Evolutionary conservation across 2,888 invertebrate genomes (phyloP), one percentile per base, ranked within the genome.

Genomic region (Pristionchus maxplancki): DNA sequence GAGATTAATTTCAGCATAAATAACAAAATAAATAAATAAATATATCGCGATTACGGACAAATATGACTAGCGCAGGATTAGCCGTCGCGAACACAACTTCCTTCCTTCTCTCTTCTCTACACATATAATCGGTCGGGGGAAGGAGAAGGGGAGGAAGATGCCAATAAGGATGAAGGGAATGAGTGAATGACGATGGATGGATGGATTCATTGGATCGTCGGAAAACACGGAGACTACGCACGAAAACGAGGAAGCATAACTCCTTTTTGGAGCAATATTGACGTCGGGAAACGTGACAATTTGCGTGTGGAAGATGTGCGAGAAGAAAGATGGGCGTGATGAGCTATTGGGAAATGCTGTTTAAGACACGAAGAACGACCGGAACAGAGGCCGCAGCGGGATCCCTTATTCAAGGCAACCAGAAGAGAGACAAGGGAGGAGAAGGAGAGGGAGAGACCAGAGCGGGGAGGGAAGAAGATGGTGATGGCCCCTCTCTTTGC

Each of bases 401-500:
- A 74, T 74, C 78, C 24, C 40, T 44, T 78, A 78, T 78, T 78
- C 78, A 78, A 31, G 24, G 40, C 74, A 24, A 28, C 2, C 74
- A 3, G 11, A 20, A 24, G 44, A 37, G 13, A 37, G 44, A 40
- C n/a, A 48, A 74, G 24, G 44, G n/a, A 44, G 17, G 24, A 40
- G 37, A 37, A 31, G 31, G 67, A 34, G 64, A 17, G 64, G 24
- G 67, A 24, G 67, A 67, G 24, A 44, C 78, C 44, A 78, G 44
- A n/a, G 13, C 37, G 34, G 67, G 28, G n/a, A 28, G 28, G 24
- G 64, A 28, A 64, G 64, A 64, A 67, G 31, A 74, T 40, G 64
- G 64, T 67, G 78, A 78, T 78, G 78, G 78, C 78, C 78, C 40
- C 71, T 71, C 74, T 74, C 74, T 78, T 78, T 78, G 44, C 40